Evolutionary conservation across 2,888 invertebrate species (phyloP), one percentile per base, ranked within the genome.

Genomic region (Chouioia cunea): DNA sequence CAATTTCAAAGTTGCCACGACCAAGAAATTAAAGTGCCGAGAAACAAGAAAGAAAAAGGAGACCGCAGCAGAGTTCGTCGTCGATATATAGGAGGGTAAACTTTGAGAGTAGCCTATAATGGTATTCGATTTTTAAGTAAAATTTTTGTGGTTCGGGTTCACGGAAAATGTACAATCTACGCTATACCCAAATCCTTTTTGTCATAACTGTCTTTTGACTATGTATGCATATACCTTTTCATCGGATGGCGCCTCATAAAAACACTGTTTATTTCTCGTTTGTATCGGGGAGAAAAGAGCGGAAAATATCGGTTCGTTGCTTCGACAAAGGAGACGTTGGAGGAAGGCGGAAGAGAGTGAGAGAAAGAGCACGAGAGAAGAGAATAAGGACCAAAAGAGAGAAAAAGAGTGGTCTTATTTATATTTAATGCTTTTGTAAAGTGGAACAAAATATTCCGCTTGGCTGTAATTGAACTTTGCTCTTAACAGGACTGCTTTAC

Each of bases 251-350:
- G 16, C 60, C 36, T 20, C 60, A 67, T 54, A 46, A 67, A 67
- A 67, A 60, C 53, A 54, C 36, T 56, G 62, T 68, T 68, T 62
- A 65, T 57, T 50, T 50, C 57, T 58, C 47, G 57, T 58, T 57
- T 65, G 57, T 65, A 58, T 20, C 27, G 27, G 47, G 8, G 14
- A 60, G n/a, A 60, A 44, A 60, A 60, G 23, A 6, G 20, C 47
- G 46, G 53, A 15, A 22, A 53, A 18, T 43, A 48, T 18, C 4
- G 56, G 64, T 56, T 63, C 53, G 53, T 53, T 23, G 63, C 10
- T 44, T 48, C n/a, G 2, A 2, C 43, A 14, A 54, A 46, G 10
- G 54, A 54, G n/a, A 27, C 2, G 36, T 12, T 12, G 27, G 44
- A 27, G 18, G 50, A 50, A n/a, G 15, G 4, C 10, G 46, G n/a